phyloP scores from a whole-genome alignment of 2,888 invertebrate genomes.

The Scaptomyza caliginosa region DNA sequence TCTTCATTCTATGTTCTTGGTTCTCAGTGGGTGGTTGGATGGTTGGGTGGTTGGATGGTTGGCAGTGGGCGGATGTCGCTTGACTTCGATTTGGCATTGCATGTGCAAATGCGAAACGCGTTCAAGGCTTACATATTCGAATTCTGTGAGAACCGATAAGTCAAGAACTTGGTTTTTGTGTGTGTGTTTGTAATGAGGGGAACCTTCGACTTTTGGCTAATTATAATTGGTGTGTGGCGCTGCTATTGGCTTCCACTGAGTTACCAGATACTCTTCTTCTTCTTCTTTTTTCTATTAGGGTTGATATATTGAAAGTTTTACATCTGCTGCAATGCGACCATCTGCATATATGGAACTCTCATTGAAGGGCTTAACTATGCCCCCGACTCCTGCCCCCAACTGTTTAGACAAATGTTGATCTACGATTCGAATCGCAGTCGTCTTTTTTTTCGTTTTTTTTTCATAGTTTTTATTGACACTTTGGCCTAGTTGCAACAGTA shows the following conservation, averaged over 20 bases:
- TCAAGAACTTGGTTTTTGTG: too few relatives aligned
- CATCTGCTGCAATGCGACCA: constrained; percentile 23
- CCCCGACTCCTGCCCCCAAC: not conserved
- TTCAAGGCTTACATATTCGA: constrained; percentile 30
- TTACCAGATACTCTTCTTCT: not conserved
- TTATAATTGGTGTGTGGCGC: not conserved
- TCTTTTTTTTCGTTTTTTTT: too few relatives aligned
- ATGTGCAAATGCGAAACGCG: constrained; percentile 52
- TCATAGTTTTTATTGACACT: constrained; percentile 49
- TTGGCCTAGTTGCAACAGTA: constrained; percentile 19
- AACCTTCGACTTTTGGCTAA: not conserved
- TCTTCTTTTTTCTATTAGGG: not conserved
- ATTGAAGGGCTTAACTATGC: constrained; percentile 35
- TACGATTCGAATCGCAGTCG: constrained; percentile 43
- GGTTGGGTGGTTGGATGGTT: constrained; percentile 44
- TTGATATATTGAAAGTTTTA: not conserved
- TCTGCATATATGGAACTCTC: not conserved
- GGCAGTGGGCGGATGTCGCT: constrained; percentile 53
- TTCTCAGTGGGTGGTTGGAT: constrained; percentile 7
- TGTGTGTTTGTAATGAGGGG: too few relatives aligned
- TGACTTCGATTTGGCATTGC: constrained; percentile 52
- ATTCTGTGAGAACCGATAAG: constrained; percentile 20
- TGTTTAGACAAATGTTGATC: constrained; percentile 43
- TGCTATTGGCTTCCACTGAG: not conserved
- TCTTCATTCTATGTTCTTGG: not conserved